These are phyloP conservation scores for Chloropsis hardwickii DNA, from an alignment of 2,113 vertebrate genomes.

Conservation along the genomic window DNA sequence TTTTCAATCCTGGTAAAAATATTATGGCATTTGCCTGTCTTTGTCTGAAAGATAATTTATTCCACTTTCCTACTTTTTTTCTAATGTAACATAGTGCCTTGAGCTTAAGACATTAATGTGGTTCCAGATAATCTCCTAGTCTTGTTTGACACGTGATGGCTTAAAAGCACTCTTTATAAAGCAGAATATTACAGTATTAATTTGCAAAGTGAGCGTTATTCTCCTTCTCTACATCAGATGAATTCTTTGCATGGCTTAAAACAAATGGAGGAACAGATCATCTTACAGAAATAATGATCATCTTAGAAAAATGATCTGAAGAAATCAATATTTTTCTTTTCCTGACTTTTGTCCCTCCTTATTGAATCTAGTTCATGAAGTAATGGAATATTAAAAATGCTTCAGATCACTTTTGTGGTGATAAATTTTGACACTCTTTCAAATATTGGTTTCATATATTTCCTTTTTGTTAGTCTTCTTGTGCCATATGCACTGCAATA, in stretches of 20 bases:
- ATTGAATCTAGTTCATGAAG: neutral
- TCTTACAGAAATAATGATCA: constrained; percentile 5
- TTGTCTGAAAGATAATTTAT: neutral
- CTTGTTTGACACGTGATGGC: neutral
- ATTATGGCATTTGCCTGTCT: neutral
- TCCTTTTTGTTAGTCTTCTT: neutral
- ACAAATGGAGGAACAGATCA: neutral
- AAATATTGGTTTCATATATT: neutral
- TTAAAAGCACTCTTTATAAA: neutral
- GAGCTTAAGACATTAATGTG: neutral
- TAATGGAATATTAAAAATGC: neutral
- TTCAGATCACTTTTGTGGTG: neutral
- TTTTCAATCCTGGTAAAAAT: neutral
- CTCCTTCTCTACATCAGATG: neutral
- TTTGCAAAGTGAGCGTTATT: neutral
- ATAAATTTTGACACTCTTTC: constrained; percentile 16
- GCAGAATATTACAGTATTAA: neutral
- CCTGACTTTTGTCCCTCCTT: neutral
- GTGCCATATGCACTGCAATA: neutral
- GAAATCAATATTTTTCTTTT: constrained; percentile 19
- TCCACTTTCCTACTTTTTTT: neutral
- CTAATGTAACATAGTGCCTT: neutral
- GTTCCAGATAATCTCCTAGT: neutral
- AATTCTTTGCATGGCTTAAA: neutral
- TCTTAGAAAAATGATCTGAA: neutral